Base-by-base conservation (phyloP, 2,888 invertebrate genomes). In the Nymphalis c-album region DNA sequence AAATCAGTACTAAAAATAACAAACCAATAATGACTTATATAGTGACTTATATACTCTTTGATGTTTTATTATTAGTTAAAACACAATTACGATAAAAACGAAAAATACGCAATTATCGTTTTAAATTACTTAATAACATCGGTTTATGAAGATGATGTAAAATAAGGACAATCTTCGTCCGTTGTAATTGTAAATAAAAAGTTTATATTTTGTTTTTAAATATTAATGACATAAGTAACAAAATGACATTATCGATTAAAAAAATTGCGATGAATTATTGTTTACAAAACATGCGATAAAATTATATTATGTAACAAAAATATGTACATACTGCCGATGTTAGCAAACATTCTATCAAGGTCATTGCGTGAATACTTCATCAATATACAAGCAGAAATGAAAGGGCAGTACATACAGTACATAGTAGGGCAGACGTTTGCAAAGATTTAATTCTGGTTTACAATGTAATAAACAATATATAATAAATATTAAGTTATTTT, bases 291-390 rank as follows among this genome's bases (percentile, higher is more conserved):
- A 60, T 31, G 35, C 4, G 35, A 47, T 48, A 60, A 60, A 35
- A 60, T 47, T 51, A 16, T 46, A 40, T 45, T 17, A 47, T 51
- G 50, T 18, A 66, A 63, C 17, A 31, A 22, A 45, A 47, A 47
- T 40, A 60, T 55, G 46, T 51, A 61, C 53, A 31, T 22, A 17
- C 2, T 40, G 40, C 40, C 13, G 40, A 47, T 64, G 67, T 70
- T 61, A 55, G 67, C 68, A 62, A 70, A 64, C 67, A 68, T 59
- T 64, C 62, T 48, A 68, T 63, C 68, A 70, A 70, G 70, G 70
- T 68, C 31, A 62, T 48, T 47, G 35, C 18, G 64, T 26, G 53
- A 20, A 40, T 53, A 31, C 62, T 68, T 64, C 48, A 51, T 63
- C 40, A 40, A 18, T 51, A 46, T 20, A 31, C 40, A 40, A 45